Evolutionary conservation across 2,888 invertebrate species (phyloP).

Genomic region (Alentia gelatinosa): DNA sequence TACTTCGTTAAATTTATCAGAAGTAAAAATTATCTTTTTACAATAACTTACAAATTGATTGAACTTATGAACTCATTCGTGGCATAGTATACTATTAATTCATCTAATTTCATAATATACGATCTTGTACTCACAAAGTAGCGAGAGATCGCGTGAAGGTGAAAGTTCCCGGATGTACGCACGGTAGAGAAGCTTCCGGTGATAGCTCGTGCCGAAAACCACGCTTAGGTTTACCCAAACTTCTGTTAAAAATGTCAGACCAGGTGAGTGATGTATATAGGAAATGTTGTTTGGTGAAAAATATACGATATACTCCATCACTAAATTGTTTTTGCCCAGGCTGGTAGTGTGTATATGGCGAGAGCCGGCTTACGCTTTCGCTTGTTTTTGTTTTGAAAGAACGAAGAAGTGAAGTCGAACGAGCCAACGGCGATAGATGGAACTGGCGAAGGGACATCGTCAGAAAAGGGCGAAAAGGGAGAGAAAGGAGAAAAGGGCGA

Average conservation of each 20-base stretch:
- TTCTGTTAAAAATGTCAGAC: constrained; percentile 5
- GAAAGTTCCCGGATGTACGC: constrained; percentile 23
- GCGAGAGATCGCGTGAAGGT: not conserved
- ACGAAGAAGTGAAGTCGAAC: not conserved
- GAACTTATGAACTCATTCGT: too few relatives aligned
- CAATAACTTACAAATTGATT: too few relatives aligned
- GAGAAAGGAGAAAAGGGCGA: constrained; percentile 82
- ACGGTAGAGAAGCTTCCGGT: constrained; percentile 16
- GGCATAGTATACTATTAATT: too few relatives aligned
- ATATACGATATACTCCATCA: not conserved
- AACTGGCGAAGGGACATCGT: not conserved
- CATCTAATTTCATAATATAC: not conserved
- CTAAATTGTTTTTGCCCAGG: not conserved
- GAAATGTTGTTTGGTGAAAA: not conserved
- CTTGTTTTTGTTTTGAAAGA: constrained; percentile 47
- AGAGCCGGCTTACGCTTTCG: not conserved
- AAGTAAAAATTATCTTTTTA: not conserved
- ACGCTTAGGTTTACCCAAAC: not conserved
- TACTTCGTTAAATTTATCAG: not conserved
- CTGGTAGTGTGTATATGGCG: not conserved
- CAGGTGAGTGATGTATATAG: not conserved
- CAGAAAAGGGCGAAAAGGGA: constrained; percentile 79
- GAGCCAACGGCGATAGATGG: constrained; percentile 35
- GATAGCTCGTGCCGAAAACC: not conserved
- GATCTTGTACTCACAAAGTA: not conserved